Evolutionary conservation across 1,140 invertebrate genomes (phyloP).

Genomic region (Manduca sexta): DNA sequence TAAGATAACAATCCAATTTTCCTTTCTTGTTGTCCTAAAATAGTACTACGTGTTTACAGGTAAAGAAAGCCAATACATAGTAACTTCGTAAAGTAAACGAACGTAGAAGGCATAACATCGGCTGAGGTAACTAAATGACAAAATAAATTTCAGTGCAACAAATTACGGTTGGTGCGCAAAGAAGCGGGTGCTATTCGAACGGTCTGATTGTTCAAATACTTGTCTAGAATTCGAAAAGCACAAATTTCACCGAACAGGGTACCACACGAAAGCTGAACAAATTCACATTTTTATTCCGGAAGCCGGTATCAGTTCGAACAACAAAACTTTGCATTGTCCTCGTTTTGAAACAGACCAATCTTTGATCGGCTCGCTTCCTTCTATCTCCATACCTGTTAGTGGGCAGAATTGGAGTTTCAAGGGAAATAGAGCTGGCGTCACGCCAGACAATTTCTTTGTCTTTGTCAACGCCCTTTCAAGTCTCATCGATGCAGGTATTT

Average conservation of each 20-base stretch:
- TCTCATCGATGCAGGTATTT: conserved; percentile 45
- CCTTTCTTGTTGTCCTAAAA: no score
- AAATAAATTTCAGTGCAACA: conserved; percentile 10
- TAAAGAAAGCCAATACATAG: no score
- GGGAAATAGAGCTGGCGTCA: conserved; percentile 35
- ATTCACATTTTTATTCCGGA: conserved; percentile 56
- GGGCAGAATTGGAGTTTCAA: conserved; percentile 12
- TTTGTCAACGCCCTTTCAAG: conserved; percentile 46
- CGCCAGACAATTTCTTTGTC: conserved; percentile 63
- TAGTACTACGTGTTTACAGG: no score
- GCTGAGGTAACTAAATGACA: neutral
- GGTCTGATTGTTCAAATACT: conserved; percentile 30
- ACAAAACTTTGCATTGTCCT: conserved; percentile 47
- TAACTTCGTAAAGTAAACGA: no score
- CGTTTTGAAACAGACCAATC: conserved; percentile 52
- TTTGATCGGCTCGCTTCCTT: conserved; percentile 46
- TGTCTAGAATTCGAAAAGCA: conserved; percentile 27
- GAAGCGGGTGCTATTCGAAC: conserved; percentile 27
- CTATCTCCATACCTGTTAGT: conserved; percentile 35
- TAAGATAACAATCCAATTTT: no score
- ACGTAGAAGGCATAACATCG: no score
- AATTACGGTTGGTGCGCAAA: conserved; percentile 15
- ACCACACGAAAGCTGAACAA: conserved; percentile 35
- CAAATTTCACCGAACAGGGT: conserved; percentile 25
- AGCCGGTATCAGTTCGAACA: conserved; percentile 44